Evolutionary conservation across 2,797 vertebrate genomes (phyloP).

Genomic region (Lateolabrax maculatus): DNA sequence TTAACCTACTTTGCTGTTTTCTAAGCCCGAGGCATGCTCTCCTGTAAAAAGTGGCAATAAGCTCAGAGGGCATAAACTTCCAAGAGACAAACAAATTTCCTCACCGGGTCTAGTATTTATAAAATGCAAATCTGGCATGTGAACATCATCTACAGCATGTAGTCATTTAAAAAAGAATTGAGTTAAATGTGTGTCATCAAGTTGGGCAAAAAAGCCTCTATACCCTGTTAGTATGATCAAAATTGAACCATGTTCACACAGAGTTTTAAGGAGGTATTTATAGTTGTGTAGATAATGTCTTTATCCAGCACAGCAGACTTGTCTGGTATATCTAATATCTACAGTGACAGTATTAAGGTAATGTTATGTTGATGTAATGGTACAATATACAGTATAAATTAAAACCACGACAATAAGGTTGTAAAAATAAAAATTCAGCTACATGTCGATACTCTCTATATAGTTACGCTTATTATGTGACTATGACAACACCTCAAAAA

Average conservation of each 20-base stretch:
- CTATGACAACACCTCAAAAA: neutral
- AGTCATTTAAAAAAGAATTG: slow-evolving; percentile 8
- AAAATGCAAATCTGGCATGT: slow-evolving; percentile 9
- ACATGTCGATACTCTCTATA: neutral
- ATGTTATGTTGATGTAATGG: neutral
- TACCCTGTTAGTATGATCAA: neutral
- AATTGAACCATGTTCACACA: neutral
- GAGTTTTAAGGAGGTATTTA: neutral
- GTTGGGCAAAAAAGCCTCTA: neutral
- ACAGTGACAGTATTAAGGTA: neutral
- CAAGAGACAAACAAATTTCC: neutral
- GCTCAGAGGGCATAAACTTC: slow-evolving; percentile 13
- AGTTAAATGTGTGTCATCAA: neutral
- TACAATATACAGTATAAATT: neutral
- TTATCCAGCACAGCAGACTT: neutral
- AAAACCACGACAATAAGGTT: neutral
- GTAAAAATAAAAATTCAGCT: neutral
- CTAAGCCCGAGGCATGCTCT: neutral
- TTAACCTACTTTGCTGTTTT: slow-evolving; percentile 28
- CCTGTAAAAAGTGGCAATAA: slow-evolving; percentile 17
- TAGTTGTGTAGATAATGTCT: neutral
- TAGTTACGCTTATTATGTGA: neutral
- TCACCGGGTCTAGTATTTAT: slow-evolving; percentile 5
- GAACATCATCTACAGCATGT: slow-evolving; percentile 1
- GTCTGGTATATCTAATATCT: neutral